phyloP scores from a whole-genome alignment of 2,888 invertebrate species.

The Pimpla rufipes region DNA sequence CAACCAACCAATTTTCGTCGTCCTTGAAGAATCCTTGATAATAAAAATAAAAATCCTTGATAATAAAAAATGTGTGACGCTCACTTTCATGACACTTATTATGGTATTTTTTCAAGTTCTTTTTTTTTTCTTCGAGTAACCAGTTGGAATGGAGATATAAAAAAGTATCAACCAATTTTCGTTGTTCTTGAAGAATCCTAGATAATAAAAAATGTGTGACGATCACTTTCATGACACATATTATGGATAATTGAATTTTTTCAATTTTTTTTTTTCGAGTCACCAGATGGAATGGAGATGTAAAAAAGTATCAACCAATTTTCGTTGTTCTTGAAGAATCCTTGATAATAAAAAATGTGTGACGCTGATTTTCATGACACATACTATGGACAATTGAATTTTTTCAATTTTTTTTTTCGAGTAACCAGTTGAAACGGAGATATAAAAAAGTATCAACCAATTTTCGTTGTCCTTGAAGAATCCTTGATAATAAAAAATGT shows the following conservation, averaged over 20 bases:
- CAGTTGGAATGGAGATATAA: neutral
- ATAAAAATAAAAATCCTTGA: neutral
- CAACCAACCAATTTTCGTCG: neutral
- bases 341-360: neutral
- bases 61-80: neutral
- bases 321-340: conserved; percentile 19
- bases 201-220: neutral
- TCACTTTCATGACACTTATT: neutral
- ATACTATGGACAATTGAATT: neutral
- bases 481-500: conserved; percentile 1
- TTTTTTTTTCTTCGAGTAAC: neutral
- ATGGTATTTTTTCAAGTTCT: too few relatives aligned
- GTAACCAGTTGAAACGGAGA: neutral
- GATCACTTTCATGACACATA: neutral
- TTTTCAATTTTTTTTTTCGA: too few relatives aligned
- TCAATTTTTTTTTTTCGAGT: neutral
- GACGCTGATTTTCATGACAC: neutral
- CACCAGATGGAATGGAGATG: neutral
- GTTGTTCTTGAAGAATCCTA: conserved; percentile 18
- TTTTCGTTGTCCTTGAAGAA: conserved; percentile 16
- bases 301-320: neutral
- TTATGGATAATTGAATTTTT: too few relatives aligned
- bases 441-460: neutral
- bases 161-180: neutral
- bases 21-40: conserved; percentile 26